Evolutionary conservation across 2,888 invertebrate genomes (phyloP).

Genomic region (Ochropleura leucogaster): DNA sequence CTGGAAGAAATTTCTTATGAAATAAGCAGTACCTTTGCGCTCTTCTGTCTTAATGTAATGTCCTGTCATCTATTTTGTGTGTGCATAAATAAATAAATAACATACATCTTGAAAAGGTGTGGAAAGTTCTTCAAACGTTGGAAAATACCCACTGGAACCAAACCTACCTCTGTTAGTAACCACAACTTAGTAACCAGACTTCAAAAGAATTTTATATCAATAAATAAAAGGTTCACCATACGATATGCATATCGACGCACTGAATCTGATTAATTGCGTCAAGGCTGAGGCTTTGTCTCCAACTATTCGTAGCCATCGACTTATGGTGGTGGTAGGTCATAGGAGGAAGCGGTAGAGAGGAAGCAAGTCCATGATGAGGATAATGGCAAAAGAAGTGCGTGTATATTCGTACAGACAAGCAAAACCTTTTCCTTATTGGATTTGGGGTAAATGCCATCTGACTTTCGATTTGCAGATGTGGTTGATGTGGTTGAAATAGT

Average conservation of each 20-base stretch:
- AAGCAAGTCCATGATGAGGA: slow-evolving; percentile 35
- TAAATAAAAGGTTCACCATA: slow-evolving; percentile 59
- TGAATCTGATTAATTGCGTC: slow-evolving; percentile 86
- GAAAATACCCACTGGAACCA: neutral
- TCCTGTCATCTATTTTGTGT: no score
- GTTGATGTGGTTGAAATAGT: neutral
- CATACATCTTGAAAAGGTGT: neutral
- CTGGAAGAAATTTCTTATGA: no score
- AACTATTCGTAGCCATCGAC: slow-evolving; percentile 79
- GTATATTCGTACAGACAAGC: neutral
- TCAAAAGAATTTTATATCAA: slow-evolving; percentile 46
- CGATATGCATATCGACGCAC: slow-evolving; percentile 77
- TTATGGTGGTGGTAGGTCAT: slow-evolving; percentile 63
- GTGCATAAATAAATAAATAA: no score
- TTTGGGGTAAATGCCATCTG: neutral
- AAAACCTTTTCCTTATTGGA: neutral
- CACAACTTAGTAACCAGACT: slow-evolving; percentile 13
- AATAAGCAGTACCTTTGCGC: no score
- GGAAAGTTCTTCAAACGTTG: neutral
- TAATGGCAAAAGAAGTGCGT: neutral
- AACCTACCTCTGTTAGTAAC: neutral
- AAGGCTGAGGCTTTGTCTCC: slow-evolving; percentile 84
- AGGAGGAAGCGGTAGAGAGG: slow-evolving; percentile 48
- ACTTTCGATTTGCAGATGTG: neutral
- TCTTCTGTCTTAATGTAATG: no score